Evolutionary conservation across 2,113 vertebrate species (phyloP).

Genomic region (Pelecanoides urinatrix): DNA sequence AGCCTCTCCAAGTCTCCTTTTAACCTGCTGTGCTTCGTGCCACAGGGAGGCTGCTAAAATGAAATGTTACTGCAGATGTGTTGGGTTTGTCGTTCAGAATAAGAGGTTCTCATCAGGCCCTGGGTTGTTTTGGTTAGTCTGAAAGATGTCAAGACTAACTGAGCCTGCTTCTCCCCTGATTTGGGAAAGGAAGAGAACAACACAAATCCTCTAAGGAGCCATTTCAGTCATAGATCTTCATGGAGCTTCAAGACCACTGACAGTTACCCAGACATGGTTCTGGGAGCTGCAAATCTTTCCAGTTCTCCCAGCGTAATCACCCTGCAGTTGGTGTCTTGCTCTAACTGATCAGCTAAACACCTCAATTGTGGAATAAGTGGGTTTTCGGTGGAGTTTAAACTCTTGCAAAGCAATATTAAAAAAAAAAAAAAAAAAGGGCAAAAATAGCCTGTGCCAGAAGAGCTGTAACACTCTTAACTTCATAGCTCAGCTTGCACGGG

Average conservation of each 20-base stretch:
- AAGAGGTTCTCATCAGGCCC: neutral
- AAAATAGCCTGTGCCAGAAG: neutral
- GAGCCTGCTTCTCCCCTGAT: neutral
- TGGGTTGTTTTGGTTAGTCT: neutral
- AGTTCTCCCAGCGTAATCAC: neutral
- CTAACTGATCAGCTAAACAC: neutral
- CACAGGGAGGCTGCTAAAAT: neutral
- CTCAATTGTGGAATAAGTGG: neutral
- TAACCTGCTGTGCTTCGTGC: neutral
- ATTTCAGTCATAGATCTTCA: neutral
- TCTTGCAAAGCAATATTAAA: neutral
- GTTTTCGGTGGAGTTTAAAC: neutral
- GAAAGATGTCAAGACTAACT: neutral
- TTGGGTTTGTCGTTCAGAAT: neutral
- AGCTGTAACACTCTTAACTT: neutral
- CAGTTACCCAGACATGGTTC: neutral
- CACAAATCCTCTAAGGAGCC: neutral
- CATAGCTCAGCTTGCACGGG: neutral
- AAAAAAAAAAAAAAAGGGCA: too few relatives aligned
- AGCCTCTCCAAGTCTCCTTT: neutral
- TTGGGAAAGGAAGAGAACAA: neutral
- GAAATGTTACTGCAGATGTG: accelerated
- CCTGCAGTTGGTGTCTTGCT: neutral
- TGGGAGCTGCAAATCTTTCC: neutral
- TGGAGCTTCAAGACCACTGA: neutral